phyloP scores from a whole-genome alignment of 1,140 invertebrate genomes.

The Olivierus martensii region DNA sequence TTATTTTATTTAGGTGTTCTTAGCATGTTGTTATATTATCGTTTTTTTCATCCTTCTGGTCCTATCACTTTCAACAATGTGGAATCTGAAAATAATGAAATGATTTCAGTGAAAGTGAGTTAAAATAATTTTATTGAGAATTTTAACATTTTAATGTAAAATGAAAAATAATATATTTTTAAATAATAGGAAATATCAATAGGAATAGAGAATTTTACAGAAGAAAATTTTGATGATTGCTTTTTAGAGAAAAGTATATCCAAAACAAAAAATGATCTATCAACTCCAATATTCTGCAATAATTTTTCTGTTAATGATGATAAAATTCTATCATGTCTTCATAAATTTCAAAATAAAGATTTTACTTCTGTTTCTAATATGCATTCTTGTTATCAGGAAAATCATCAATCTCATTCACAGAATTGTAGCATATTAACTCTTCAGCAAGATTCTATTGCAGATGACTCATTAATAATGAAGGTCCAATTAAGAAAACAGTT shows the following conservation, averaged over 20 bases:
- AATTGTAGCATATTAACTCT: not conserved
- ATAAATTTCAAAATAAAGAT: not conserved
- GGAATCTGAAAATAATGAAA: too few species aligned
- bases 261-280: not conserved
- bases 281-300: not conserved
- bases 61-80: conserved; percentile 23
- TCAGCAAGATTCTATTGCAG: not conserved
- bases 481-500: not conserved
- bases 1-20: conserved; percentile 33
- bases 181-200: too few species aligned
- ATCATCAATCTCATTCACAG: conserved; percentile 8
- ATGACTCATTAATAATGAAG: not conserved
- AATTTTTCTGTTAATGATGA: not conserved
- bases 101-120: too few species aligned
- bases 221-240: not conserved
- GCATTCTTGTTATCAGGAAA: not conserved
- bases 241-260: not conserved
- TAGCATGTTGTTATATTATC: conserved; percentile 48
- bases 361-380: not conserved
- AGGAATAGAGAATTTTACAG: too few species aligned
- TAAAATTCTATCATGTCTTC: not conserved
- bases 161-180: too few species aligned
- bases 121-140: too few species aligned
- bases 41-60: conserved; percentile 43
- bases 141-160: too few species aligned